A percentile compares a stretch with the other conserved stretches of the same genome.
These are phyloP conservation scores for Oncorhynchus keta DNA, from an alignment of 2,113 vertebrate genomes.

Conservation along the genomic window DNA sequence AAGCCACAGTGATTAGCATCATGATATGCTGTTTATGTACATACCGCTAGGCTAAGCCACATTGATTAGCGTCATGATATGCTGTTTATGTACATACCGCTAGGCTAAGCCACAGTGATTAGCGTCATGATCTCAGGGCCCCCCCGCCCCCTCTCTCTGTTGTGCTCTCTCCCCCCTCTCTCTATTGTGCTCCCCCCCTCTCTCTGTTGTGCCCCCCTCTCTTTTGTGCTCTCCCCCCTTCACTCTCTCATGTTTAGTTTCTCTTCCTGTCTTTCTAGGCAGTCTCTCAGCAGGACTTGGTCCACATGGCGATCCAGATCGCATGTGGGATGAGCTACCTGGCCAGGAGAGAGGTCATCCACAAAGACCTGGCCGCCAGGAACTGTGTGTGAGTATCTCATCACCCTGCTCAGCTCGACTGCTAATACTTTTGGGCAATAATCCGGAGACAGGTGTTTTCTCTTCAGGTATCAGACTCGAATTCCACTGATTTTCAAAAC, in stretches of 20 bases:
- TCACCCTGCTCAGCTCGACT: not conserved
- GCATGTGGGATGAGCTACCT: slow-evolving; percentile 99
- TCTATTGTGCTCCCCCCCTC: no score
- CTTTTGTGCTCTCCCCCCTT: not conserved
- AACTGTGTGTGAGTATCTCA: slow-evolving; percentile 93
- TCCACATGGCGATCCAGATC: slow-evolving; percentile 99
- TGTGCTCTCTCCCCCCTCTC: rapidly evolving
- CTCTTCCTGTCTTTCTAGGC: slow-evolving; percentile 73
- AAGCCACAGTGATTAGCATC: no score
- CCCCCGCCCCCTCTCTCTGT: no score
- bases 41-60: no score
- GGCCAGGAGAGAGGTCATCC: slow-evolving; percentile 94
- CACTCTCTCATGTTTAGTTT: slow-evolving; percentile 3
- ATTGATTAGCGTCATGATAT: no score
- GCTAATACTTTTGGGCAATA: no score
- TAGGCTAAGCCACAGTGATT: no score
- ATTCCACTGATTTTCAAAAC: no score
- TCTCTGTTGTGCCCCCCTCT: not conserved
- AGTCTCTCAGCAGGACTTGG: slow-evolving; percentile 95
- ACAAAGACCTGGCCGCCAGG: slow-evolving; percentile 95
- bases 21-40: no score
- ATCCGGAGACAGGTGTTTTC: no score
- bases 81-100: not conserved
- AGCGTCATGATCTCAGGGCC: no score
- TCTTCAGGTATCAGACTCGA: no score